Conservation (phyloP, 2,113 vertebrate species). For the Corythornis cristatus region DNA sequence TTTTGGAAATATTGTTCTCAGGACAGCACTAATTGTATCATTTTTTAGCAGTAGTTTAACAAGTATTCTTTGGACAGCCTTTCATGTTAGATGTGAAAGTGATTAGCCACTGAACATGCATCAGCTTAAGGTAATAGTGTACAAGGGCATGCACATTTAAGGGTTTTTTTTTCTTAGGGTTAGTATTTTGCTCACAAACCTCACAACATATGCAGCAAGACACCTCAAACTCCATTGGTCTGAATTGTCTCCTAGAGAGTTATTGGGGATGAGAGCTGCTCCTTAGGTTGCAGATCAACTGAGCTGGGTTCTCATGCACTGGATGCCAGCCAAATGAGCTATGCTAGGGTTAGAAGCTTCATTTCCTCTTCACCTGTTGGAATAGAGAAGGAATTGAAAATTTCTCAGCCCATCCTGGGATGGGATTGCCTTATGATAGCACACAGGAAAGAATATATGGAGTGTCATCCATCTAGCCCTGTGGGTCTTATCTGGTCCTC, state of each 20-base stretch:
- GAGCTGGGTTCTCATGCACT: neutral
- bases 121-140: neutral
- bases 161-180: neutral
- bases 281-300: neutral
- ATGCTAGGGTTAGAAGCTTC: neutral
- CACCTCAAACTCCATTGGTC: neutral
- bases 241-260: neutral
- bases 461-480: neutral
- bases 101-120: neutral
- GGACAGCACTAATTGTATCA: neutral
- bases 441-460: neutral
- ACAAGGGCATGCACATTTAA: neutral
- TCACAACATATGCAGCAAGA: neutral
- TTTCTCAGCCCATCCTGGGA: neutral
- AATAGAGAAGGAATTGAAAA: neutral
- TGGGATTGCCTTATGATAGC: neutral
- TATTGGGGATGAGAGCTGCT: neutral
- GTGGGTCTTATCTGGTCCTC: neutral
- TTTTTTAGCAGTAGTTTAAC: neutral
- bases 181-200: neutral
- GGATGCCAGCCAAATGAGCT: neutral
- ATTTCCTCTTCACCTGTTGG: neutral
- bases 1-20: neutral
- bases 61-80: neutral
- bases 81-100: neutral